Evolutionary conservation across 2,888 invertebrate genomes (phyloP), one percentile per base, ranked within the genome.

Genomic region (Exocentrus adspersus): DNA sequence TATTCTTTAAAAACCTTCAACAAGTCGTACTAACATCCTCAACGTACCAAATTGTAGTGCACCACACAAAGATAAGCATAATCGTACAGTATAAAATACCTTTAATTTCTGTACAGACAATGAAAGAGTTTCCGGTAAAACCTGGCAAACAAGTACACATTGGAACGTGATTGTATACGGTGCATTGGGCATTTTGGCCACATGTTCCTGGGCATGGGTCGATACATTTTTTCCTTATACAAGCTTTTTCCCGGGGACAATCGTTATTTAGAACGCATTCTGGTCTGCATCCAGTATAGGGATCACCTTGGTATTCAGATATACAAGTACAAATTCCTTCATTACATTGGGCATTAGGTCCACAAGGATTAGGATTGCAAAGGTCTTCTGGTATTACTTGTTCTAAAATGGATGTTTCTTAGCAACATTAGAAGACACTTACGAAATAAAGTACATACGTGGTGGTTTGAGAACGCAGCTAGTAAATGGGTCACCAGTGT

Each of bases 221-320:
- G 4, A 84, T 79, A 77, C 93, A 93, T 82, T 91, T 92, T 75
- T 89, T 90, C 72, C 86, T 86, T 37, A 90, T 85, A 78, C 94
- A 95, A 54, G 93, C 90, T 75, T 84, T 88, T 73, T 90, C 85
- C 64, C 85, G 76, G 0, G 88, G 78, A 80, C 93, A 93, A 69
- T 93, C 93, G 53, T 87, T 87, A 79, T 90, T 93, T 10, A 89
- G 85, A 10, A 92, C 85, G 79, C 94, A 94, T 84, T 93, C 93
- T 1, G 93, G 93, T 69, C 90, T 87, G 77, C 93, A 93, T 14
- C 89, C 90, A 24, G 85, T 80, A 76, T 89, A 90, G 14, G 93
- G 92, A 83, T 93, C 90, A 42, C 93, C 93, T 60, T 87, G 86
- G 78, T 90, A 92, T 73, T 91, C 91, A 16, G 85, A 82, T 57